Evolutionary conservation across 2,888 invertebrate genomes (phyloP).

Genomic region (Lasioglossum pauxillum): DNA sequence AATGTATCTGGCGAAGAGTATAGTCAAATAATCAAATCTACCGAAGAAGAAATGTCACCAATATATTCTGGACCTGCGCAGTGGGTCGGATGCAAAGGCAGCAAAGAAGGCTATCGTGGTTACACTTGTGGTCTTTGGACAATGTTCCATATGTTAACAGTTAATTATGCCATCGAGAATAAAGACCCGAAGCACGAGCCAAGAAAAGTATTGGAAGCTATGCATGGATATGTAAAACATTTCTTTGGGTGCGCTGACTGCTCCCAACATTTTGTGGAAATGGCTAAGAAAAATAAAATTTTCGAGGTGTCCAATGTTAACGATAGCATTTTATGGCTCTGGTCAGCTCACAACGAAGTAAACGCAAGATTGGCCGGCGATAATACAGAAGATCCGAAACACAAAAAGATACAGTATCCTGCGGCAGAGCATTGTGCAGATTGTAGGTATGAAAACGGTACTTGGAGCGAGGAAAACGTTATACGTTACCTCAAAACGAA

Average conservation of each 20-base stretch:
- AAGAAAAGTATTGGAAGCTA: slow-evolving; percentile 90
- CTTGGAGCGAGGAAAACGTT: slow-evolving; percentile 88
- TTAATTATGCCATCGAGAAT: slow-evolving; percentile 85
- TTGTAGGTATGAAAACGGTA: slow-evolving; percentile 87
- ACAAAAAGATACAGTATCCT: slow-evolving; percentile 97
- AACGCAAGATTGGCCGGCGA: slow-evolving; percentile 95
- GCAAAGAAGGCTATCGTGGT: slow-evolving; percentile 90
- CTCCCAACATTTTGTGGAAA: slow-evolving; percentile 93
- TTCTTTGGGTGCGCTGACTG: slow-evolving; percentile 98
- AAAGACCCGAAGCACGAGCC: slow-evolving; percentile 84
- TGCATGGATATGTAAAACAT: slow-evolving; percentile 94
- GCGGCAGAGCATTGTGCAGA: slow-evolving; percentile 87
- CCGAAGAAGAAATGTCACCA: slow-evolving; percentile 86
- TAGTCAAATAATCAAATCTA: slow-evolving; percentile 85
- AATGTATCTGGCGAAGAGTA: slow-evolving; percentile 88
- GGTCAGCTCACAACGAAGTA: slow-evolving; percentile 97
- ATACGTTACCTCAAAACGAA: slow-evolving; percentile 87
- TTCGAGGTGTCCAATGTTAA: slow-evolving; percentile 89
- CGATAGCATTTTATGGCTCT: slow-evolving; percentile 95
- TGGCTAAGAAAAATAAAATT: slow-evolving; percentile 90
- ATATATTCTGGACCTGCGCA: slow-evolving; percentile 85
- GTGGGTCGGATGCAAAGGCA: slow-evolving; percentile 95
- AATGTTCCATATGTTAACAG: slow-evolving; percentile 95
- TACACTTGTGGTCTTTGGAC: slow-evolving; percentile 98
- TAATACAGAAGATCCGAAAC: slow-evolving; percentile 94